These are phyloP conservation scores for Diarsia brunnea DNA, from an alignment of 2,888 invertebrate species.

Conservation along the genomic window DNA sequence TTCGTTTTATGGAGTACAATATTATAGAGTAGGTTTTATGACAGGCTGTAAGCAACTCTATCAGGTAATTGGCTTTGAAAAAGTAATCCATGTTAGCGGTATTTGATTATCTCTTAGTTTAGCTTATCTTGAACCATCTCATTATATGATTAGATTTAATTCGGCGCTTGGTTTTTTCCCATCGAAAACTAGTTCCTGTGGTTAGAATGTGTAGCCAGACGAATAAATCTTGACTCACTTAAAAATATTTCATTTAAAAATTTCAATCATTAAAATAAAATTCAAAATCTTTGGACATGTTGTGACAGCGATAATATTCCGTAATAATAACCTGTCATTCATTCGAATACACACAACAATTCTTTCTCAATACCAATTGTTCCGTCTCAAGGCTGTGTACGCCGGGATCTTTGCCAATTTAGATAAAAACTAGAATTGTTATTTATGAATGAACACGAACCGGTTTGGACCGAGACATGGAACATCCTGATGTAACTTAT, in stretches of 20 bases:
- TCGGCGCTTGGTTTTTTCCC: slow-evolving; percentile 29
- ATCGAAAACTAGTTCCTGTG: slow-evolving; percentile 30
- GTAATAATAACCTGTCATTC: slow-evolving; percentile 56
- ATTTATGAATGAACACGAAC: slow-evolving; percentile 74
- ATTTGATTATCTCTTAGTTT: slow-evolving; percentile 51
- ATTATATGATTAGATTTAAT: slow-evolving; percentile 35
- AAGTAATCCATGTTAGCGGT: slow-evolving; percentile 56
- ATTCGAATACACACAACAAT: slow-evolving; percentile 48
- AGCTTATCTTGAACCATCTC: slow-evolving; percentile 43
- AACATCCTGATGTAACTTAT: slow-evolving; percentile 62
- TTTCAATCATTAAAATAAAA: slow-evolving; percentile 10
- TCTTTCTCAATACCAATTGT: slow-evolving; percentile 50
- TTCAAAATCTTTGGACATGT: slow-evolving; percentile 35
- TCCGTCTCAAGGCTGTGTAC: slow-evolving; percentile 61
- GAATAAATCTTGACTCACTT: slow-evolving; percentile 17
- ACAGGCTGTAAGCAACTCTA: slow-evolving; percentile 56
- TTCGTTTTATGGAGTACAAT: slow-evolving; percentile 58
- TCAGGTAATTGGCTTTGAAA: slow-evolving; percentile 61
- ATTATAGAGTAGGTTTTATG: slow-evolving; percentile 59
- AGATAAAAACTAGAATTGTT: slow-evolving; percentile 68
- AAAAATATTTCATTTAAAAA: slow-evolving; percentile 16
- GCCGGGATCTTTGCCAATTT: slow-evolving; percentile 60
- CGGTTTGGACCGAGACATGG: slow-evolving; percentile 63
- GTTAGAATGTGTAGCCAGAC: slow-evolving; percentile 10
- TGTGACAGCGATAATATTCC: slow-evolving; percentile 48